Percentiles rank a stretch among this genome's conserved stretches.
Evolutionary conservation across 2,113 vertebrate species (phyloP).

Genomic region (Sturnus vulgaris): DNA sequence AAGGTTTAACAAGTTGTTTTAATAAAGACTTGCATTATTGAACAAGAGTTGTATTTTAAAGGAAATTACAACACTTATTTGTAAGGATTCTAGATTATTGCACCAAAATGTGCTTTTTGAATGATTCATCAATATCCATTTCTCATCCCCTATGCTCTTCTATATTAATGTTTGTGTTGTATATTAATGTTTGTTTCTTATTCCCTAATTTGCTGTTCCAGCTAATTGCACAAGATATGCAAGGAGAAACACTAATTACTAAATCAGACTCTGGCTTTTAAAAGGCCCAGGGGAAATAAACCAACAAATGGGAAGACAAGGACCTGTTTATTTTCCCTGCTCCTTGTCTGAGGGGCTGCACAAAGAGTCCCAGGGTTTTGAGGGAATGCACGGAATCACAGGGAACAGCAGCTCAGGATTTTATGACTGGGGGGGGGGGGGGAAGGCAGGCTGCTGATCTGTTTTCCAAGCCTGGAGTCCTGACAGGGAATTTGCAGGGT

Average conservation of each 20-base stretch:
- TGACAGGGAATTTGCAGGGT: neutral
- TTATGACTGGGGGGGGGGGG: neutral
- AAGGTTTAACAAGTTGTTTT: constrained; percentile 48
- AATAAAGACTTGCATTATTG: constrained; percentile 19
- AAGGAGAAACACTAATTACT: constrained; percentile 35
- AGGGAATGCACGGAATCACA: neutral
- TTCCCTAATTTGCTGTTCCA: constrained; percentile 35
- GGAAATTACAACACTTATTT: constrained; percentile 3
- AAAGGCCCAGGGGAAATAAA: constrained; percentile 47
- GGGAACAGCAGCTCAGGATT: neutral
- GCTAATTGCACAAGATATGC: constrained; percentile 42
- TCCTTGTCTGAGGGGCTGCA: neutral
- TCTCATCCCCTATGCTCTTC: neutral
- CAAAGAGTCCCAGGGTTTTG: neutral
- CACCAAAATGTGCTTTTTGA: neutral
- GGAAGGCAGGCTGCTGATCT: neutral
- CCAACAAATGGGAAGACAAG: neutral
- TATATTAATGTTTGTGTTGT: neutral
- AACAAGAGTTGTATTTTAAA: neutral
- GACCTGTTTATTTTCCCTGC: constrained; percentile 1
- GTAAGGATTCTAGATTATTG: neutral
- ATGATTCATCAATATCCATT: constrained; percentile 5
- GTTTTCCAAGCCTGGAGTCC: neutral
- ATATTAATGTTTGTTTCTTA: constrained; percentile 10
- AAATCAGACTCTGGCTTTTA: constrained; percentile 11